Base-by-base conservation (phyloP, 2,797 vertebrate species). In the Sebastiscus tertius region DNA sequence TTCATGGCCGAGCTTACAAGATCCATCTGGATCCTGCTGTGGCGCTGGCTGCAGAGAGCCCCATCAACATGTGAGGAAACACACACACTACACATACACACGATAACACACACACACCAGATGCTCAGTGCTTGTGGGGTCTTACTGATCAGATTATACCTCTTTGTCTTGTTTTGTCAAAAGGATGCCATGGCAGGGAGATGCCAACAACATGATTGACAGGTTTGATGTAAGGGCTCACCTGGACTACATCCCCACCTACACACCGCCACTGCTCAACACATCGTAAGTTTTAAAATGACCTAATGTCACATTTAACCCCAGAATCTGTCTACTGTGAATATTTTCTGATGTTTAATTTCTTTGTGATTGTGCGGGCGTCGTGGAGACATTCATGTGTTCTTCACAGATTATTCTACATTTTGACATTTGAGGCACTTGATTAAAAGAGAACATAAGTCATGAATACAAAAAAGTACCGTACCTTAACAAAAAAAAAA, bases 151-250 rank as follows among this genome's bases (percentile, higher is more conserved):
- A 55, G 1, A 62, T 13, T 31, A 1, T 18, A 14, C 5, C 8
- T 60, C 0, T 74, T 64, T 18, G 5, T 65, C 8, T 69, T 85
- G 16, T 81, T 77, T 54, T 77, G 13, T 77, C 4, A 46, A 0
- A 86, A 99, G 98, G 98, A 99, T 99, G 98, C 98, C 98, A 0
- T 99, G 98, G 98, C 98, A 98, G 82, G 98, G 98, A 5, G 98
- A 99, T 60, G 96, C 97, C 60, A 99, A 97, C 95, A 98, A 98
- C 91, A 98, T 98, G 98, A 99, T 99, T 9, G 98, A 99, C 89
- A 95, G 98, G 20, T 99, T 99, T 56, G 98, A 99, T 31, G 98
- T 99, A 0, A 95, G 98, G 0, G 98, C 98, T 5, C 98, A 99
- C 72, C 93, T 99, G 90, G 98, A 99, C 80, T 97, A 98, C 89